phyloP scores from a whole-genome alignment of 2,113 vertebrate species.

The Lamprotornis superbus region DNA sequence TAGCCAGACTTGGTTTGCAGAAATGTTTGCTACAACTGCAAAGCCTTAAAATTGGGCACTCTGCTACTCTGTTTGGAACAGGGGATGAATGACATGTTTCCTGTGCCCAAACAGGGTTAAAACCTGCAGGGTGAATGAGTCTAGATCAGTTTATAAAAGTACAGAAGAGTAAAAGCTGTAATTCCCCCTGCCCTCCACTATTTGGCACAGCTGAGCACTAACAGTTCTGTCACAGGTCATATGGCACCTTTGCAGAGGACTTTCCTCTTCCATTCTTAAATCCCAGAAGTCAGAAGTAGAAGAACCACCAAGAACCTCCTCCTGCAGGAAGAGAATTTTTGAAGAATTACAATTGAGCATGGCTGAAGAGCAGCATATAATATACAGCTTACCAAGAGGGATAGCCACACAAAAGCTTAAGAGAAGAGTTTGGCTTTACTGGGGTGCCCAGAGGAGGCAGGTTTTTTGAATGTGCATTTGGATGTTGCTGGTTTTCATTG shows the following conservation, averaged over 20 bases:
- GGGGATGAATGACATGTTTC: neutral
- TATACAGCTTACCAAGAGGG: neutral
- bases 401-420: neutral
- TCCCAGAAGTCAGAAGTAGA: neutral
- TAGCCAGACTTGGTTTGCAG: neutral
- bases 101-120: neutral
- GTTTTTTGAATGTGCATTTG: neutral
- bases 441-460: neutral
- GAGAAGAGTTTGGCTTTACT: neutral
- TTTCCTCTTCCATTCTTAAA: neutral
- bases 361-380: neutral
- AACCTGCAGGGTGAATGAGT: neutral
- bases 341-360: neutral
- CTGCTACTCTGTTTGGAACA: neutral
- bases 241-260: neutral
- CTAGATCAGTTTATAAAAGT: neutral
- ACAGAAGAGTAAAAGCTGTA: neutral
- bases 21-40: neutral
- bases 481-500: neutral
- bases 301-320: neutral
- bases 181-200: rapidly evolving
- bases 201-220: neutral
- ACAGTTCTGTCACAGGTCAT: neutral
- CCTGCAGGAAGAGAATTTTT: neutral
- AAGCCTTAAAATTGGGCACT: neutral